These are phyloP conservation scores for Odocoileus hemionus DNA, from an alignment of 2,113 vertebrate genomes.

Conservation along the genomic window DNA sequence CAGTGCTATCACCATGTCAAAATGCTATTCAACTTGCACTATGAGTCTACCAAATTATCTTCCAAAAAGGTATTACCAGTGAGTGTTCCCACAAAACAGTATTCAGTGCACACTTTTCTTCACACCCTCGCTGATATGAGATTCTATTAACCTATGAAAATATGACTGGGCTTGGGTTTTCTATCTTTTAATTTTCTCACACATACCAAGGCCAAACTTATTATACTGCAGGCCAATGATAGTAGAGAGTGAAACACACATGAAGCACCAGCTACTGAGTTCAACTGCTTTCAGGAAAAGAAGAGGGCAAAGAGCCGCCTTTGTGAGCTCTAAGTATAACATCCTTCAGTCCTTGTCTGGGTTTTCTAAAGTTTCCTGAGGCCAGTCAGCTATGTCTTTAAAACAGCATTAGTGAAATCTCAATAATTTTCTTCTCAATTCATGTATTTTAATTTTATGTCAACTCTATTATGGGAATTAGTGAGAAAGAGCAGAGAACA, in stretches of 20 bases:
- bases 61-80: neutral
- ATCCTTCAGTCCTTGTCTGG: neutral
- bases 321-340: neutral
- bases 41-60: neutral
- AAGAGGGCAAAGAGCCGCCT: neutral
- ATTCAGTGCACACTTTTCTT: neutral
- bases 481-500: constrained; percentile 15
- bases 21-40: neutral
- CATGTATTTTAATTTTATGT: constrained; percentile 15
- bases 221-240: accelerated
- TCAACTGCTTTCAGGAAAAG: neutral
- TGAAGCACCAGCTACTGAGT: neutral
- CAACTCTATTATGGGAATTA: constrained; percentile 16
- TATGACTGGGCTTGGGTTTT: neutral
- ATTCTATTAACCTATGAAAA: neutral
- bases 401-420: neutral
- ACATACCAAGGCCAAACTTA: neutral
- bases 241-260: accelerated
- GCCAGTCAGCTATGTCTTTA: neutral
- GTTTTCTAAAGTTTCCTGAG: neutral
- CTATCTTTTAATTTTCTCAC: neutral
- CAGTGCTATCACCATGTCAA: neutral
- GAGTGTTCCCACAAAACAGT: neutral
- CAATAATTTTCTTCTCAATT: neutral
- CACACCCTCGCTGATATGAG: neutral